phyloP scores from a whole-genome alignment of 2,797 vertebrate genomes.

The Crocidura indochinensis region DNA sequence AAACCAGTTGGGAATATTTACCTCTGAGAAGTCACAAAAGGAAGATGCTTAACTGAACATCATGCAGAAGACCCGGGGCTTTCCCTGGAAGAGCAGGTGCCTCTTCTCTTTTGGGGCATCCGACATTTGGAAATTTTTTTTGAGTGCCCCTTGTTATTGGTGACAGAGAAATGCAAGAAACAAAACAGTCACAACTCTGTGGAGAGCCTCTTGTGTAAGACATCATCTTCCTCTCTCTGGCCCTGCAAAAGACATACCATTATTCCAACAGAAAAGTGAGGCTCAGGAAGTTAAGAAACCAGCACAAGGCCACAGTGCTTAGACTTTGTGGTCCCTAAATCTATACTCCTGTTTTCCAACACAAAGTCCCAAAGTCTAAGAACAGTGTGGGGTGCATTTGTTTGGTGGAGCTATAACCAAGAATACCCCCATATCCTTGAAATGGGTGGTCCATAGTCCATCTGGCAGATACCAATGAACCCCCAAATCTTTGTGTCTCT shows the following conservation, averaged over 20 bases:
- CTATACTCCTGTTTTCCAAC: constrained; percentile 85
- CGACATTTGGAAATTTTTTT: not conserved
- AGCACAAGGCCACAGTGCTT: not conserved
- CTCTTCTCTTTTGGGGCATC: not conserved
- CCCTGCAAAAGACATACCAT: not conserved
- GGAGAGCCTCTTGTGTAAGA: too few species aligned
- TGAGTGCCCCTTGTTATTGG: not conserved
- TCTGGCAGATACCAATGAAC: constrained; percentile 83
- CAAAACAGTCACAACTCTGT: not conserved
- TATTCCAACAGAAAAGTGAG: not conserved
- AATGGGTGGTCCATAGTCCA: constrained; percentile 78
- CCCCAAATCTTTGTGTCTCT: constrained; percentile 61
- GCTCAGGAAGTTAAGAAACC: not conserved
- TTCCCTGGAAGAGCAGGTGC: too few species aligned
- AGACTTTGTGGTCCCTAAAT: rapidly evolving
- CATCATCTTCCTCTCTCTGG: not conserved
- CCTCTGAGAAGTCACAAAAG: not conserved
- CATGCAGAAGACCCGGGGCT: not conserved
- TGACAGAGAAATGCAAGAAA: not conserved
- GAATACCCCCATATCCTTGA: constrained; percentile 50
- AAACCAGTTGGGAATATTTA: constrained; percentile 44
- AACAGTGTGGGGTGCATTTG: not conserved
- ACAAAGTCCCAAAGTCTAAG: constrained; percentile 81
- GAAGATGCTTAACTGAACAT: not conserved
- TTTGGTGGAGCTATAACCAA: not conserved